Evolutionary conservation across 2,113 vertebrate species (phyloP).

Genomic region (Lampris megalopsis): DNA sequence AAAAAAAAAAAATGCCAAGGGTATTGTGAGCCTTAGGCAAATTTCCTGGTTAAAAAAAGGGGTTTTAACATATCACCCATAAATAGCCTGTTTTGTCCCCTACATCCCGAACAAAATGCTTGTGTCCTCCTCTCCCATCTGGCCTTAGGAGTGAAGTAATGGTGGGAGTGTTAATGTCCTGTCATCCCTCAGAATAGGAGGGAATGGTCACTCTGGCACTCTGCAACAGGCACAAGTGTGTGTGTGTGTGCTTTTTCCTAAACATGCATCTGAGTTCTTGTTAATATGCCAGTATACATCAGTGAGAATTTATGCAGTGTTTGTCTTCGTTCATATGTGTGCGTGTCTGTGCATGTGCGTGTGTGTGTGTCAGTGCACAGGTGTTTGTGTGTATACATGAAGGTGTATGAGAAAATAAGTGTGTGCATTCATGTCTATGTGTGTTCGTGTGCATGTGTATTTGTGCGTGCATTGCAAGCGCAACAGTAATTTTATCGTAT

Average conservation of each 20-base stretch:
- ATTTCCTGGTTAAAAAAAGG: conserved; percentile 3
- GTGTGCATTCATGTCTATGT: not conserved
- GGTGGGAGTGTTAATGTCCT: conserved; percentile 54
- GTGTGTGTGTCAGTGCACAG: not conserved
- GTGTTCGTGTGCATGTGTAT: not conserved
- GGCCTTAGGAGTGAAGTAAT: conserved; percentile 42
- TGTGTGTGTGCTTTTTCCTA: not conserved
- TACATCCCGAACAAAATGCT: conserved; percentile 1
- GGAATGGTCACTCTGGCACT: conserved; percentile 46
- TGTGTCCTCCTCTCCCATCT: conserved; percentile 45
- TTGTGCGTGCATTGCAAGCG: too few relatives aligned
- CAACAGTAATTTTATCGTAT: too few relatives aligned
- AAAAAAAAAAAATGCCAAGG: too few relatives aligned
- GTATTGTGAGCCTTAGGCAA: too few relatives aligned
- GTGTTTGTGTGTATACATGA: not conserved
- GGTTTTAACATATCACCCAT: conserved; percentile 27
- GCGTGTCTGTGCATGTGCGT: not conserved
- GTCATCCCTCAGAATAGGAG: conserved; percentile 56
- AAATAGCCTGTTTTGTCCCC: not conserved
- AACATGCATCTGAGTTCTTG: not conserved
- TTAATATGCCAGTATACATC: not conserved
- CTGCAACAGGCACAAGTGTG: conserved; percentile 10
- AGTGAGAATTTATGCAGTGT: too few relatives aligned
- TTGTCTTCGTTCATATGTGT: not conserved
- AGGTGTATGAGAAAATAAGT: not conserved